Evolutionary conservation across 2,888 invertebrate genomes (phyloP), one percentile per base, ranked within the genome.

Genomic region (Stenodema calcarata): DNA sequence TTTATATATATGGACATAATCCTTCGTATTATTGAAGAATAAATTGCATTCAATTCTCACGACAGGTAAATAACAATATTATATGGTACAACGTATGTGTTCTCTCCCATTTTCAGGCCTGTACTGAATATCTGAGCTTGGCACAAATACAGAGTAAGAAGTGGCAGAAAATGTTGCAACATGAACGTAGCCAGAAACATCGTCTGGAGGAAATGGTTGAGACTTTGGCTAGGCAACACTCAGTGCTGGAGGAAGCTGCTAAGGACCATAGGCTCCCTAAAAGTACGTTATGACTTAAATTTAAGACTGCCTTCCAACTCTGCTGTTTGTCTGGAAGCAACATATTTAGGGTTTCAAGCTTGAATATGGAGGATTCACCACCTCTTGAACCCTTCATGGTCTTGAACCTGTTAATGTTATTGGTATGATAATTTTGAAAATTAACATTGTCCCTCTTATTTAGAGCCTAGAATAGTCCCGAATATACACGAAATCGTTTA

Each of bases 131-230:
- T 92, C 93, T 98, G 90, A 95, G 95, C 90, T 94, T 98, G 87
- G 97, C 98, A 16, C 96, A 97, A 90, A 94, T 94, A 35, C 98
- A 99, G 89, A 97, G 97, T 81, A 95, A 96, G 87, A 96, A 98
- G 89, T 97, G 99, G 97, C 96, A 96, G 89, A 95, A 96, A 89
- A 94, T 97, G 91, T 92, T 99, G 88, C 97, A 98, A 89, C 97
- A 98, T 91, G 99, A 99, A 91, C 95, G 98, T 28, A 98, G 99
- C 89, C 98, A 99, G 92, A 95, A 98, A 90, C 94, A 95, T 91
- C 94, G 97, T 76, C 92, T 98, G 88, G 98, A 98, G 90, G 98
- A 98, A 90, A 97, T 99, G 93, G 97, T 99, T 18, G 99, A 99
- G 91, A 98, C 98, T 90, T 93, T 99, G 88, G 99, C 99, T 16